phyloP scores from a whole-genome alignment of 1,140 invertebrate species.

The Formica selysi region DNA sequence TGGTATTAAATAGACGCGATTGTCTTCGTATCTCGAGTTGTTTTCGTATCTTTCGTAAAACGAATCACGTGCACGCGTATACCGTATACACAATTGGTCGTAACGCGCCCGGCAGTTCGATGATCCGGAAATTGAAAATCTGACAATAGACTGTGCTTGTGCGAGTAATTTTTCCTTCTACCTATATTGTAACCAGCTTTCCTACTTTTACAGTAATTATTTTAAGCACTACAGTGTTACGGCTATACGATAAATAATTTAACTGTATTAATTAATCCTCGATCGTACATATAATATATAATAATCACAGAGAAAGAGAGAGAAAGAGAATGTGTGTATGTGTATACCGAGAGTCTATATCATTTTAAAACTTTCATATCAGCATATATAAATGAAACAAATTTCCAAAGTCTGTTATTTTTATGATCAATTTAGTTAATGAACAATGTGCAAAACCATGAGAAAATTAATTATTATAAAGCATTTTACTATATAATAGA shows the following conservation, averaged over 20 bases:
- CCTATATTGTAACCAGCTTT: slow-evolving; percentile 40
- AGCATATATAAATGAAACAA: neutral
- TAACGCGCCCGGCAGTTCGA: slow-evolving; percentile 50
- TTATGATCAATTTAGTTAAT: neutral
- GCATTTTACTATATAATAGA: slow-evolving; percentile 16
- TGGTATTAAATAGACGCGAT: slow-evolving; percentile 47
- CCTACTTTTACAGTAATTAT: slow-evolving; percentile 26
- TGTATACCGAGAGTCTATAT: neutral
- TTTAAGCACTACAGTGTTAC: neutral
- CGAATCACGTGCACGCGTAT: slow-evolving; percentile 49
- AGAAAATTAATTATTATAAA: neutral
- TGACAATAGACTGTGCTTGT: slow-evolving; percentile 64
- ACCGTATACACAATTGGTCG: slow-evolving; percentile 49
- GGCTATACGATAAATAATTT: neutral
- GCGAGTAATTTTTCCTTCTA: slow-evolving; percentile 47
- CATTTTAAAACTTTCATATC: neutral
- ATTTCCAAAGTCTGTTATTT: neutral
- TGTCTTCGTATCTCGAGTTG: neutral
- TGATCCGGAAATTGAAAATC: slow-evolving; percentile 70
- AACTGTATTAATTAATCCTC: neutral
- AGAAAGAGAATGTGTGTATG: too few species aligned
- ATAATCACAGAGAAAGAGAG: neutral
- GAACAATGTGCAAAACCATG: neutral
- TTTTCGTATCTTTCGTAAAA: slow-evolving; percentile 54
- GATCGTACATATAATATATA: neutral